Conservation (phyloP, 2,797 vertebrate species). For the Kryptopterus vitreolus region DNA sequence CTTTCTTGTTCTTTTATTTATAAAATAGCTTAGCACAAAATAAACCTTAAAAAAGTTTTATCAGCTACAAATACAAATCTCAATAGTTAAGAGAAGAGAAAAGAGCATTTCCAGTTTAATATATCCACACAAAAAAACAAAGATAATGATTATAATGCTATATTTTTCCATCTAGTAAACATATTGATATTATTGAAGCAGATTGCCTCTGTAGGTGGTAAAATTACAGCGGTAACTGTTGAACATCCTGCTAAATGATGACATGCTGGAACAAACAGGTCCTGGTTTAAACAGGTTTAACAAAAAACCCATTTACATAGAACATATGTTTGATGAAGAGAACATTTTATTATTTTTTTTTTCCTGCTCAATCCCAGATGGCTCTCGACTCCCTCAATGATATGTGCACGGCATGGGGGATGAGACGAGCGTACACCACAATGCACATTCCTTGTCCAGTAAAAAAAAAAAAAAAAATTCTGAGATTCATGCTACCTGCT, state of each 20-base stretch:
- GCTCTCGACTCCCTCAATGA: neutral
- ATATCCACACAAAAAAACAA: neutral
- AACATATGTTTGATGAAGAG: slow-evolving; percentile 17
- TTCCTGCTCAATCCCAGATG: neutral
- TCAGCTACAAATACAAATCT: neutral
- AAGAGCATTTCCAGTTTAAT: too few species aligned
- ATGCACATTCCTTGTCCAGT: neutral
- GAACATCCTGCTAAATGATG: neutral
- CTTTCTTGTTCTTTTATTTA: too few species aligned
- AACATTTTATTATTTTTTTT: neutral
- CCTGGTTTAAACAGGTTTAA: slow-evolving; percentile 19
- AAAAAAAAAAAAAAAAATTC: neutral
- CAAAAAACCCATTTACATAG: neutral
- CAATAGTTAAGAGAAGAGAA: neutral
- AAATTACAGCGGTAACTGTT: neutral
- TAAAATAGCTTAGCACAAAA: too few species aligned
- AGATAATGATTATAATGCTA: neutral
- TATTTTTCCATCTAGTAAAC: neutral
- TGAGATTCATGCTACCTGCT: neutral
- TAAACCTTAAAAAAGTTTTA: too few species aligned
- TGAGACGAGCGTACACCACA: neutral
- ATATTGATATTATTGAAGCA: slow-evolving; percentile 10
- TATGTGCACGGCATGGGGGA: neutral
- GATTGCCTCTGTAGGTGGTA: slow-evolving; percentile 18
- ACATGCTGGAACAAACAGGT: slow-evolving; percentile 17